Percentiles rank a stretch among this genome's conserved stretches.
Conservation (phyloP, 2,888 invertebrate genomes). For the Tenthredo distinguenda region DNA sequence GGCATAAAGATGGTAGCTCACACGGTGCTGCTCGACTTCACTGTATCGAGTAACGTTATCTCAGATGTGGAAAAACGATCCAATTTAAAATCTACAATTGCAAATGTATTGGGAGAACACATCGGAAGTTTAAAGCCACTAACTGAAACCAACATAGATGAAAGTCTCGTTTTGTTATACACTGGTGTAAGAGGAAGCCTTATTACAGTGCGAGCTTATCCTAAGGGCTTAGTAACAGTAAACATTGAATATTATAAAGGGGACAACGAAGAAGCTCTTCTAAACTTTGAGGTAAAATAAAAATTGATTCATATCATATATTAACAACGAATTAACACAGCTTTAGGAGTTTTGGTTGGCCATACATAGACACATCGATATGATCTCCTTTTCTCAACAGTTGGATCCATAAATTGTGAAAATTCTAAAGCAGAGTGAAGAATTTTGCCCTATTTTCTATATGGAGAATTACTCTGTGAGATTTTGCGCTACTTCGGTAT, state of each 20-base stretch:
- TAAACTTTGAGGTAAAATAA: slow-evolving; percentile 87
- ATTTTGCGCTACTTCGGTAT: background rate
- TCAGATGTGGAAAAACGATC: slow-evolving; percentile 85
- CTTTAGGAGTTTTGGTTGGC: background rate
- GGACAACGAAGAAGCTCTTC: slow-evolving; percentile 86
- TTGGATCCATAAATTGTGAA: background rate
- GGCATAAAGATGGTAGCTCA: slow-evolving; percentile 85
- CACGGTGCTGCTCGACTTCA: slow-evolving; percentile 89
- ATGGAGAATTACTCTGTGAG: background rate
- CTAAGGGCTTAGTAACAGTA: slow-evolving; percentile 88
- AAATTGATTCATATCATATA: background rate
- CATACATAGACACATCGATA: background rate
- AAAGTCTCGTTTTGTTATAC: slow-evolving; percentile 85
- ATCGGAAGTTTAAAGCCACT: slow-evolving; percentile 86
- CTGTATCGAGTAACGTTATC: slow-evolving; percentile 85
- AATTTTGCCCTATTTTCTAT: background rate
- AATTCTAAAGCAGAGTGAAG: background rate
- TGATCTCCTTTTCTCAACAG: background rate
- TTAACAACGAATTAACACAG: background rate
- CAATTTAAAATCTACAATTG: slow-evolving; percentile 84
- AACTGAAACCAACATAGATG: slow-evolving; percentile 85
- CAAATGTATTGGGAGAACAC: slow-evolving; percentile 86
- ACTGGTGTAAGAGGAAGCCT: slow-evolving; percentile 86
- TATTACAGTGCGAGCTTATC: slow-evolving; percentile 86
- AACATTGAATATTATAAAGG: slow-evolving; percentile 91